Evolutionary conservation across 1,140 invertebrate species (phyloP), one percentile per base, ranked within the genome.

Genomic region (Panagrolaimus sp.): DNA sequence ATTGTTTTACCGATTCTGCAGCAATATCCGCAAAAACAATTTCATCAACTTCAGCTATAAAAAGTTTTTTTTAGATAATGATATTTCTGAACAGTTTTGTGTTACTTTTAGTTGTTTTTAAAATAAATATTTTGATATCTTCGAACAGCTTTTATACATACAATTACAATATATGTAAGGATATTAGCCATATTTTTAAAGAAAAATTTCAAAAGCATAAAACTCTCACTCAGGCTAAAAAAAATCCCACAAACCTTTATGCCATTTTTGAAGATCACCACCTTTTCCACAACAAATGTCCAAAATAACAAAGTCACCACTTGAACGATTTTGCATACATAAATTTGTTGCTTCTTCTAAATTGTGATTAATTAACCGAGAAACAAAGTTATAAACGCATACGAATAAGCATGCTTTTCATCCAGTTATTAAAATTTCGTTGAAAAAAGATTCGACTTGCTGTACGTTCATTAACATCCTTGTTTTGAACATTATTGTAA

Each of bases 401-500:
- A 89, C 88, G 88, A 76, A 98, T 96, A 0, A 96, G 85, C 85
- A 93, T 91, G 83, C 91, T 90, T 86, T 99, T 98, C 9, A 96
- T 89, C 95, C 95, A 98, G 84, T 99, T 99, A 84, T 98, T 98
- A 81, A 97, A 96, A 85, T 96, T 98, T 73, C 96, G 87, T 85
- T 98, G 87, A 80, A 91, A 90, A 78, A 92, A 90, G 73, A 98
- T 98, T 25, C 91, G 88, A 47, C 93, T 96, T 78, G 92, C 88
- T 70, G 87, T 89, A 63, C 96, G 86, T 71, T 89, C 88, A 53
- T 87, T 87, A 9, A 92, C 82, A 0, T 91, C 92, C 73, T 89
- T 89, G 69, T 97, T 90, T 84, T 83, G 74, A 27, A 86, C 72
- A 46, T 84, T 76, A 74, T 86, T 86, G 73, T 86, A 86, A 72